phyloP scores from a whole-genome alignment of 2,888 invertebrate species.

The Onchidella celtica region DNA sequence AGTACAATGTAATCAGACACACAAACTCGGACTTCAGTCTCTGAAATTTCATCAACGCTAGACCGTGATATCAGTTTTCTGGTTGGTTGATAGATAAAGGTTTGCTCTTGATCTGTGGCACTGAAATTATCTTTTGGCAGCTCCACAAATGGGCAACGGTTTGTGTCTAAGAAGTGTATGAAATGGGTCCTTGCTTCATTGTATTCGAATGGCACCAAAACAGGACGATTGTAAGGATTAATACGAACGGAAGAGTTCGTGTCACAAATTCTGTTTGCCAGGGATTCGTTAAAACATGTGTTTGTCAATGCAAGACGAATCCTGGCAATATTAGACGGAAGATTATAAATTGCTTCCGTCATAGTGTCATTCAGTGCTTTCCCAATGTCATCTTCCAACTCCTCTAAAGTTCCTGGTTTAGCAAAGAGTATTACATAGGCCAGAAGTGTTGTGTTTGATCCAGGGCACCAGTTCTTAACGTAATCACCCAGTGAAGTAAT shows the following conservation, averaged over 20 bases:
- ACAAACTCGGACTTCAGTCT: not conserved
- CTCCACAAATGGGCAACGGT: not conserved
- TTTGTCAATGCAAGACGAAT: too few relatives aligned
- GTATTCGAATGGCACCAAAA: not conserved
- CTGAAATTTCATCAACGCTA: constrained; percentile 17
- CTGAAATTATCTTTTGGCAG: not conserved
- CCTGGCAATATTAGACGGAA: too few relatives aligned
- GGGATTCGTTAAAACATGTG: too few relatives aligned
- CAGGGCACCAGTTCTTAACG: too few relatives aligned
- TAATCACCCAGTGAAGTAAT: too few relatives aligned
- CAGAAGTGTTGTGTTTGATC: too few relatives aligned
- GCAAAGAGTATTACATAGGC: too few relatives aligned
- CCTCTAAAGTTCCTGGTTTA: not conserved
- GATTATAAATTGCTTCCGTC: too few relatives aligned
- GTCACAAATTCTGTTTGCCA: too few relatives aligned
- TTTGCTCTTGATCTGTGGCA: not conserved
- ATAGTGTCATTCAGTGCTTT: too few relatives aligned
- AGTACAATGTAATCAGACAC: not conserved
- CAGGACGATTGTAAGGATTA: not conserved
- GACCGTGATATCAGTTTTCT: not conserved
- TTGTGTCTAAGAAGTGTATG: not conserved
- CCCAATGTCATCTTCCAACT: too few relatives aligned
- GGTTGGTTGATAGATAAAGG: not conserved
- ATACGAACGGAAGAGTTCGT: too few relatives aligned
- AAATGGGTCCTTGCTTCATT: not conserved